phyloP scores from a whole-genome alignment of 37 sponge, comb jelly and placozoan species.

The Chondrosia reniformis region DNA sequence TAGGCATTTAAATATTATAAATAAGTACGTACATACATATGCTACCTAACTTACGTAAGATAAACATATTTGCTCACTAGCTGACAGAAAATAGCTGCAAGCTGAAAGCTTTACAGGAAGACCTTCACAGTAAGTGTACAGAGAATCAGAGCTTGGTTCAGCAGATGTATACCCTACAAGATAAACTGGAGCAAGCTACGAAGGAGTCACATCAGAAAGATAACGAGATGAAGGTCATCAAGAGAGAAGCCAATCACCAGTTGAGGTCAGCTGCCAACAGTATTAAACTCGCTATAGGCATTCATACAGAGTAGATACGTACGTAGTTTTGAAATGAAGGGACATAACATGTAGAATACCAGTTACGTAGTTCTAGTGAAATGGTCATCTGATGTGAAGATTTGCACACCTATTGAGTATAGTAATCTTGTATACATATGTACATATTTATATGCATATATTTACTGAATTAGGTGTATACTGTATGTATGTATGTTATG shows the following conservation, averaged over 20 bases:
- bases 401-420: background rate
- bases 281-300: background rate
- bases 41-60: no score
- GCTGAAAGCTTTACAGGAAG: no score
- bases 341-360: background rate
- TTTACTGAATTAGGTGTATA: background rate
- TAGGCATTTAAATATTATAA: no score
- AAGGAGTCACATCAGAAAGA: constrained; percentile 47
- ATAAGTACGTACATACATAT: no score
- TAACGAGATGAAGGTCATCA: constrained; percentile 35
- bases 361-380: background rate
- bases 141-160: background rate
- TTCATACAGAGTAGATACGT: background rate
- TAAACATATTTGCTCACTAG: no score
- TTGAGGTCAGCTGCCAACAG: constrained; percentile 31
- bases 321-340: no score
- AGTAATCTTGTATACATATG: background rate
- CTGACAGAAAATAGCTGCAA: no score
- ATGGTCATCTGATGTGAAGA: background rate
- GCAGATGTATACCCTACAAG: background rate
- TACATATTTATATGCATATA: background rate
- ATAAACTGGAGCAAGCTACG: constrained; percentile 4
- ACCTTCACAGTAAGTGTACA: no score
- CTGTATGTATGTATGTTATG: background rate
- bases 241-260: constrained; percentile 43